A percentile compares a stretch with the other conserved stretches of the same genome.
Conservation (phyloP, 2,888 invertebrate genomes). For the Aromia moschata region DNA sequence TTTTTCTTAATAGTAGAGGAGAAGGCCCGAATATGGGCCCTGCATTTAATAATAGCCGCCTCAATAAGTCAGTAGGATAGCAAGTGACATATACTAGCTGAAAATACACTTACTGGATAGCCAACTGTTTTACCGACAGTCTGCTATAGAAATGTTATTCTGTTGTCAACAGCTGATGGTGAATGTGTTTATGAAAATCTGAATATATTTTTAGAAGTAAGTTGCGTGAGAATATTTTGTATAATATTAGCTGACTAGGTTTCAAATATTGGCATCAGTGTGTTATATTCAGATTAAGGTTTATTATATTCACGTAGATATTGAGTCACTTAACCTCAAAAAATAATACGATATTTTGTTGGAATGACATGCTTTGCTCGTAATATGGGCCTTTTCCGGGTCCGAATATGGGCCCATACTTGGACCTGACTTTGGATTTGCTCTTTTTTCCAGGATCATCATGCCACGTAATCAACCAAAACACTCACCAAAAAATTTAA, state of each 20-base stretch:
- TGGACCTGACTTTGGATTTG: neutral
- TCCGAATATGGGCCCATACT: conserved; percentile 4
- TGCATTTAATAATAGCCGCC: neutral
- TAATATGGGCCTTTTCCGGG: conserved; percentile 2
- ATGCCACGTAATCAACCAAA: conserved; percentile 1
- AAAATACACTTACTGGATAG: neutral
- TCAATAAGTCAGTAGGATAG: neutral
- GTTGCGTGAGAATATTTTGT: conserved; percentile 4
- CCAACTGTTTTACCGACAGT: neutral
- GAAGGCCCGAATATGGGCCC: conserved; percentile 4
- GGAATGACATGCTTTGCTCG: neutral
- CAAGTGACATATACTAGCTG: conserved; percentile 1
- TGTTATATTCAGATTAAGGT: neutral
- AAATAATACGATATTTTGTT: neutral
- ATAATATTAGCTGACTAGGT: neutral
- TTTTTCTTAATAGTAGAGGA: too few relatives aligned
- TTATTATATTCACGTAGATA: conserved; percentile 2
- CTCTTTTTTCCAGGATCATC: neutral
- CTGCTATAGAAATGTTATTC: neutral
- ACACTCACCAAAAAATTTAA: neutral
- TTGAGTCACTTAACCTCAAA: conserved; percentile 2
- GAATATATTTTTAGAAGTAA: neutral
- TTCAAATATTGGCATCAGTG: neutral
- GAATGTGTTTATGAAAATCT: conserved; percentile 1
- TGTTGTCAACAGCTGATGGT: conserved; percentile 2